Base-by-base conservation (phyloP, 2,113 vertebrate species). In the Notechis scutatus region DNA sequence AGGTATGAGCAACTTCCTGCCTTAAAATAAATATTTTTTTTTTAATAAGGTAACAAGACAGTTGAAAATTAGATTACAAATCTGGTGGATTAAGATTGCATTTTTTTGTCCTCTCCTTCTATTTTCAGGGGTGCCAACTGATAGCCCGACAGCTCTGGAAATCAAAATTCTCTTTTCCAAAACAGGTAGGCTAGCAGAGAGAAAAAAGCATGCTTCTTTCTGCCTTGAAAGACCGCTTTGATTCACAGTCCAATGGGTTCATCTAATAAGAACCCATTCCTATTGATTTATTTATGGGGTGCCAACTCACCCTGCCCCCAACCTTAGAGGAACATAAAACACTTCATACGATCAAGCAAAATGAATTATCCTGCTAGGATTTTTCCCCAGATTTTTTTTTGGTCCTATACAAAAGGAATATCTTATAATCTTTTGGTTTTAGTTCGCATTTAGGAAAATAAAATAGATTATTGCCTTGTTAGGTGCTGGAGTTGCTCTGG, bases 91-190 rank as follows among this genome's bases (percentile, higher is more conserved):
- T 90, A 89, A 54, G 47, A 56, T 2, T 45, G 57, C 47, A 93
- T 92, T 24, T 1, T 10, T 52, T 10, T 52, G 12, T 12, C 85
- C 7, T 92, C 89, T 91, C 92, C 93, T 42, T 42, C 3, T 42
- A 52, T 89, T 94, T 96, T 24, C 11, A n/a, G 54, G 11, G 45
- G 12, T 85, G 89, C 92, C 95, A 92, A 91, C 85, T 64, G 91
- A 96, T 81, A 91, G 21, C n/a, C 54, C 47, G 54, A 61, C 21
- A 92, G n/a, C 10, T 45, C 39, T 14, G 26, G 52, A 93, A 91
- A 95, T 81, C 59, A 85, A 93, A 91, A 55, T 91, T 74, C 85
- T 91, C 69, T 69, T 81, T 91, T 85, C 42, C 92, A 45, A 50
- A 42, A 85, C 26, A 81, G 5, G 6, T 47, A n/a, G 24, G 81